phyloP scores from a whole-genome alignment of 2,113 vertebrate genomes.

The Dendrocopos noguchii region DNA sequence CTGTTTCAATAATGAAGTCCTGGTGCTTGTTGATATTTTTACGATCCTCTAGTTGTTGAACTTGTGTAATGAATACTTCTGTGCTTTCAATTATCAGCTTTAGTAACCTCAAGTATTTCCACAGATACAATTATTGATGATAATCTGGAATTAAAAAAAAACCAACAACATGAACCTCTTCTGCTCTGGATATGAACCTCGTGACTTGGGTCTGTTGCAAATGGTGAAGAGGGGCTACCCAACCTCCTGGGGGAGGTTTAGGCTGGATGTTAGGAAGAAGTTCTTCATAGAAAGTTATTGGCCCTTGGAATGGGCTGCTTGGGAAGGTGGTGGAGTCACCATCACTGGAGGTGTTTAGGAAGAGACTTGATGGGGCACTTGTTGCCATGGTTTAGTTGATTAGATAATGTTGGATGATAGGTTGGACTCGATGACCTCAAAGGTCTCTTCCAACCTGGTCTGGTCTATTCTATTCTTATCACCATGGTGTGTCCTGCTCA shows the following conservation, averaged over 20 bases:
- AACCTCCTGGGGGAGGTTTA: no score
- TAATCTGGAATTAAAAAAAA: not conserved
- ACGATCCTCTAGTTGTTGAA: not conserved
- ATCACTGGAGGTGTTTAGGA: no score
- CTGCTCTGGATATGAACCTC: not conserved
- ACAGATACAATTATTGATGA: not conserved
- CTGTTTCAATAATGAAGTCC: not conserved
- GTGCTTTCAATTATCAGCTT: not conserved
- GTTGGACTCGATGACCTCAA: no score
- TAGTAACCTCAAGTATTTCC: not conserved
- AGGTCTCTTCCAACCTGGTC: no score
- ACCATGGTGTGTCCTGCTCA: rapidly evolving
- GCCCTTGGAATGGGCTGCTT: no score
- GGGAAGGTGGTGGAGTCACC: no score
- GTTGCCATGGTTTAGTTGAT: no score
- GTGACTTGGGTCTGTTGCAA: not conserved
- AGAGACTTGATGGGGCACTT: no score
- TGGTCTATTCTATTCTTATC: not conserved
- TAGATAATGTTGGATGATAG: no score
- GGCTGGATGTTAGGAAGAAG: no score
- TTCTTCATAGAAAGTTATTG: no score
- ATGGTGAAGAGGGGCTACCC: not conserved
- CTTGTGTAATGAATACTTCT: not conserved
- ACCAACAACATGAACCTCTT: no score
- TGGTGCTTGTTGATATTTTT: not conserved